phyloP scores from a whole-genome alignment of 2,113 vertebrate genomes.

The Percopsis transmontana region DNA sequence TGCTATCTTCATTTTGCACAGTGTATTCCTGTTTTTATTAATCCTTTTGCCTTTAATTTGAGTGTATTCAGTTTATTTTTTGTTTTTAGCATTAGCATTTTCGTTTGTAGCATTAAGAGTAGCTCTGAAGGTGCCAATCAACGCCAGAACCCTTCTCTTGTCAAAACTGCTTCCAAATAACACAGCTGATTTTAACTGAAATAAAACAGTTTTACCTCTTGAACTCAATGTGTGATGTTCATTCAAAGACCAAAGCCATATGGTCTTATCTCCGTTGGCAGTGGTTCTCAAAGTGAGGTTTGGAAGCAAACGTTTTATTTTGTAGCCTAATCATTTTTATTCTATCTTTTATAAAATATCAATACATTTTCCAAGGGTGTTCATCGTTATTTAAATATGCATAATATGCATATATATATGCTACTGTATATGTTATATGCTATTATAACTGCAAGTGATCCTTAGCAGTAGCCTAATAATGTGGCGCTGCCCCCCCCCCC shows the following conservation, averaged over 20 bases:
- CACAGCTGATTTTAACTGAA: neutral
- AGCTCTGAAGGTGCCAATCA: constrained; percentile 8
- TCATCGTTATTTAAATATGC: neutral
- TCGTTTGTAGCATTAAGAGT: constrained; percentile 3
- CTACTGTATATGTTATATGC: no score
- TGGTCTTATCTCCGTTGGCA: no score
- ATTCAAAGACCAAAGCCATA: no score
- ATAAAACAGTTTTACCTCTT: constrained; percentile 15
- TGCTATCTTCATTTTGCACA: constrained; percentile 4
- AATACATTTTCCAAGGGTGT: no score
- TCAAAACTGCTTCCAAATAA: constrained; percentile 4
- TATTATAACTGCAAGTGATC: no score
- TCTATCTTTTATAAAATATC: no score
- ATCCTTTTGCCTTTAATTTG: constrained; percentile 8
- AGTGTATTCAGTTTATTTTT: constrained; percentile 11
- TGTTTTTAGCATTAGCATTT: neutral
- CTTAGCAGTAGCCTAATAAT: no score
- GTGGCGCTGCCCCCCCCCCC: constrained; percentile 51
- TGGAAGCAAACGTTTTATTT: no score
- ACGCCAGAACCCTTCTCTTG: constrained; percentile 5
- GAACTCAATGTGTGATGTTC: neutral
- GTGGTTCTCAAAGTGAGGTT: no score
- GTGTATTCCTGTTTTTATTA: neutral
- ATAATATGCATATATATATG: neutral
- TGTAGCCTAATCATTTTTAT: no score